Conservation (phyloP, 35 echinoderm and acorn worm genomes). For the Heliocidaris erythrogramma region DNA sequence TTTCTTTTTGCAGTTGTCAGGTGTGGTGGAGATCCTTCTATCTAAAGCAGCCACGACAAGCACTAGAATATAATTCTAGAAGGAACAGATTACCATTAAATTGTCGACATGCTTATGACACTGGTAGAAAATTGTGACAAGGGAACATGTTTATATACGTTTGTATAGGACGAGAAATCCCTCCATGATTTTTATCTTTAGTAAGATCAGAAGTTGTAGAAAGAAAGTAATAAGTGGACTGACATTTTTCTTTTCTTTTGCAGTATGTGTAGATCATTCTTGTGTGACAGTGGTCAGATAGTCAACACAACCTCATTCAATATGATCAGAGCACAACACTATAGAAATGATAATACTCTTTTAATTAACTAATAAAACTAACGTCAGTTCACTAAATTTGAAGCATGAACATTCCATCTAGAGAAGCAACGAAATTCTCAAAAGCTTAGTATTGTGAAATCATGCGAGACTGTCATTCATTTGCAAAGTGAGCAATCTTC, state of each 20-base stretch:
- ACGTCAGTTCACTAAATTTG: background rate
- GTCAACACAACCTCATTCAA: background rate
- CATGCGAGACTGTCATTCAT: background rate
- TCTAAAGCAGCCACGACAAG: background rate
- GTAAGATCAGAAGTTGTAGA: too few relatives aligned
- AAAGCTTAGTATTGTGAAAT: background rate
- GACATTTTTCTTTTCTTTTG: too few relatives aligned
- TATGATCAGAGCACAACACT: background rate
- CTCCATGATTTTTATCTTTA: too few relatives aligned
- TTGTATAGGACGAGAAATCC: background rate
- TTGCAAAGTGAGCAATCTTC: background rate
- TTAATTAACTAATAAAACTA: background rate
- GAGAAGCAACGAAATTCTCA: too few relatives aligned
- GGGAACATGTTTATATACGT: background rate
- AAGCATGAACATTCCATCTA: background rate
- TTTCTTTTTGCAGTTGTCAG: background rate
- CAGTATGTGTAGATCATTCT: too few relatives aligned
- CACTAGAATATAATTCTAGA: background rate
- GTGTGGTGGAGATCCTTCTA: background rate
- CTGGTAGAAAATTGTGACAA: background rate
- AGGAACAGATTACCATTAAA: background rate
- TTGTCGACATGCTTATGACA: background rate
- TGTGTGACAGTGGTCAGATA: too few relatives aligned
- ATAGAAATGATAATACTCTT: background rate
- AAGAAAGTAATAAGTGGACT: too few relatives aligned